Evolutionary conservation across 2,888 invertebrate species (phyloP).

Genomic region (Perizoma affinitatum): DNA sequence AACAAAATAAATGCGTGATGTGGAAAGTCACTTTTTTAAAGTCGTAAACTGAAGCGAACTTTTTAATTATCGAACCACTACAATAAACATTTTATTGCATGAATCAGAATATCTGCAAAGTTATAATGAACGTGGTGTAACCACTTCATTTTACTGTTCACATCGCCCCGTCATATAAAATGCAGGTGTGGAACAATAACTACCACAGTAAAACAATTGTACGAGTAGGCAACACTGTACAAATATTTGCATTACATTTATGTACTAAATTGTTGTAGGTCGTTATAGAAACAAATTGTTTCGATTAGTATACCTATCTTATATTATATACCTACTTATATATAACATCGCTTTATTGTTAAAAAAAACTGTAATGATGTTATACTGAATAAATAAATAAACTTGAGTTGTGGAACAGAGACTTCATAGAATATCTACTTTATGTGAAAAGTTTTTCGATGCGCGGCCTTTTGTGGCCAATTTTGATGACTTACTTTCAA

Average conservation of each 20-base stretch:
- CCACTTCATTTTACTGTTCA: conserved; percentile 46
- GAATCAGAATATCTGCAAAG: conserved; percentile 44
- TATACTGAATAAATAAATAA: too few relatives aligned
- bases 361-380: too few relatives aligned
- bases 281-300: too few relatives aligned
- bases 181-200: conserved; percentile 38
- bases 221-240: too few relatives aligned
- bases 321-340: too few relatives aligned
- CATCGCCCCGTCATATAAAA: conserved; percentile 43
- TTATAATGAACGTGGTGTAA: conserved; percentile 42
- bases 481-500: too few relatives aligned
- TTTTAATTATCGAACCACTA: conserved; percentile 24
- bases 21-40: conserved; percentile 23
- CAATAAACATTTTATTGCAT: conserved; percentile 45
- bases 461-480: too few relatives aligned
- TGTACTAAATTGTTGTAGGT: neutral
- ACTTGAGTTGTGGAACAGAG: neutral
- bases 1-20: neutral
- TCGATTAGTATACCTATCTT: too few relatives aligned
- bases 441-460: too few relatives aligned
- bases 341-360: too few relatives aligned
- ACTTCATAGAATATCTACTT: neutral
- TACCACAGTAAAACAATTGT: conserved; percentile 20
- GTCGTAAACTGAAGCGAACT: conserved; percentile 24
- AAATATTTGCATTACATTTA: neutral